Evolutionary conservation across 2,888 invertebrate species (phyloP).

Genomic region (Rhorus exstirpatorius): DNA sequence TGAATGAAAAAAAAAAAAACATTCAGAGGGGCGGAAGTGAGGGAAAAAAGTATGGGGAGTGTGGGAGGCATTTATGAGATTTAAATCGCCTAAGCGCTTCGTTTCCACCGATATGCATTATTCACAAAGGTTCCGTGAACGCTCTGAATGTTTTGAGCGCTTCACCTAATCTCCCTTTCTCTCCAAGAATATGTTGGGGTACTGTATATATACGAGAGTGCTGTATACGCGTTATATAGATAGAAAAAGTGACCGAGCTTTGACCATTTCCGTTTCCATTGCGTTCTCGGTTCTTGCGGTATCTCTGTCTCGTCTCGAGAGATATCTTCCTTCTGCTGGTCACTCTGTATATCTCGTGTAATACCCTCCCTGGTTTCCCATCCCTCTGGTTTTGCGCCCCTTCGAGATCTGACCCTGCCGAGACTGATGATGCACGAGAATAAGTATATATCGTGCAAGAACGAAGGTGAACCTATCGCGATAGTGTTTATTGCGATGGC

Average conservation of each 20-base stretch:
- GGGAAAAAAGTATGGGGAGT: not conserved
- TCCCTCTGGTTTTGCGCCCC: conserved; percentile 18
- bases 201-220: not conserved
- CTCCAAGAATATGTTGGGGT: conserved; percentile 45
- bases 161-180: conserved; percentile 68
- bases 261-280: conserved; percentile 60
- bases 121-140: conserved; percentile 80
- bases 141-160: conserved; percentile 82
- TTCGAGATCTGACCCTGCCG: not conserved
- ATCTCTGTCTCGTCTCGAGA: conserved; percentile 40
- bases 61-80: conserved; percentile 83
- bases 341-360: conserved; percentile 27
- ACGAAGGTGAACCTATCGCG: not conserved
- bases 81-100: conserved; percentile 85
- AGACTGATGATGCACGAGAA: conserved; percentile 14
- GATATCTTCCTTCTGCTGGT: conserved; percentile 39
- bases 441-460: conserved; percentile 1
- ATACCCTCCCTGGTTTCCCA: conserved; percentile 25
- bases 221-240: conserved; percentile 23
- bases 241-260: conserved; percentile 14
- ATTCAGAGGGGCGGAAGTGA: not conserved
- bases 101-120: conserved; percentile 84
- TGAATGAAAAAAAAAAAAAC: not conserved
- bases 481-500: no score
- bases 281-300: conserved; percentile 34